Base-by-base conservation (phyloP, 2,797 vertebrate species). In the Mormyrops boulengeri region DNA sequence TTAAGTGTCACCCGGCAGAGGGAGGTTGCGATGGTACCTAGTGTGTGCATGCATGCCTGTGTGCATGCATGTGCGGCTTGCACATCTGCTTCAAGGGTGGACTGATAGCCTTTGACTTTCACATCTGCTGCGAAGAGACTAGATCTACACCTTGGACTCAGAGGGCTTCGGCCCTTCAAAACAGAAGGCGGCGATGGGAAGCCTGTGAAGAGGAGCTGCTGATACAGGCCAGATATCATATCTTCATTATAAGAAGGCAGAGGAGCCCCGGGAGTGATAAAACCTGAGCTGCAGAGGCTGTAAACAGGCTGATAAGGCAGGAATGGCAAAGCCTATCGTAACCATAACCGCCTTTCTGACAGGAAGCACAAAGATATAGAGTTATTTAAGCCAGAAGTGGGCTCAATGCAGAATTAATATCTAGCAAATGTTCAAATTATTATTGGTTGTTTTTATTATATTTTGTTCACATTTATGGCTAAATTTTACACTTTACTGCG, bases 261-360 rank as follows among this genome's bases (percentile, higher is more conserved):
- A 90, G 92, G 90, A 90, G 89, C 55, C 90, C 77, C 66, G n/a
- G 55, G 87, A 85, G 88, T 89, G 92, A 92, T 93, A 92, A 93
- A 89, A 91, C 88, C 89, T 90, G 90, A 92, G 91, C 88, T 66
- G 50, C 86, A 89, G 89, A 89, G 88, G 90, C 90, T 91, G 90
- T 92, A 90, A 92, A 90, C 91, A 91, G 86, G 47, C 89, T 90
- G 92, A 93, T 93, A 92, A 93, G 92, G 92, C 91, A 92, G 52
- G 89, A 91, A 88, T 91, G 89, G 88, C 91, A 62, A 89, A 86
- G 91, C 38, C 89, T 87, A 90, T 89, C 89, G 80, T 89, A 91
- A 57, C 77, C 88, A 90, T 91, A 91, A 91, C 89, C 88, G 49
- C 85, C 84, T 66, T 62, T 30, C 60, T 47, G 89, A 80, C 49